Conservation (phyloP, 1,140 invertebrate genomes). For the Drosophila rhopaloa region DNA sequence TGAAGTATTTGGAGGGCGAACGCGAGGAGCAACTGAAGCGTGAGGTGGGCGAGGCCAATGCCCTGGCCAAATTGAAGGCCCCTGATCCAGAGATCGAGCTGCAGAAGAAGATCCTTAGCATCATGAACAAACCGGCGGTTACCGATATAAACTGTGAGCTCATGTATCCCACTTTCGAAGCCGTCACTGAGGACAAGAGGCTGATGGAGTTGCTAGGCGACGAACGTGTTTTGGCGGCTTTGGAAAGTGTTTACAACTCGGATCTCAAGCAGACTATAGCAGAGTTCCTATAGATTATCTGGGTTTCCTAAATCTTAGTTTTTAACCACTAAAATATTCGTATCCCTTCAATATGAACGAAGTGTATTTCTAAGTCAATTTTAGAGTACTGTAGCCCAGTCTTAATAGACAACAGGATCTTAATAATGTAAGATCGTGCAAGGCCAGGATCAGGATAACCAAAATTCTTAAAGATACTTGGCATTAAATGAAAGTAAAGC, state of each 20-base stretch:
- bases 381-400: slow-evolving; percentile 31
- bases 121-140: slow-evolving; percentile 88
- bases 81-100: slow-evolving; percentile 87
- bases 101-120: slow-evolving; percentile 93
- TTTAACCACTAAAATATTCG: neutral
- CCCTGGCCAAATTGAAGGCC: slow-evolving; percentile 66
- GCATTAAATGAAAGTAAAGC: too few species aligned
- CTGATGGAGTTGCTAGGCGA: slow-evolving; percentile 85
- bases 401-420: slow-evolving; percentile 40
- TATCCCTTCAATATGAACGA: neutral
- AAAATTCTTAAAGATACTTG: too few species aligned
- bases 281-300: slow-evolving; percentile 43
- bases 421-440: slow-evolving; percentile 17
- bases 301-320: slow-evolving; percentile 18
- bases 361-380: neutral
- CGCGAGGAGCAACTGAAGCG: slow-evolving; percentile 89
- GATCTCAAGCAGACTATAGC: slow-evolving; percentile 49
- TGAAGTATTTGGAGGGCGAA: slow-evolving; percentile 92
- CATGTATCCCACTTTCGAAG: slow-evolving; percentile 59
- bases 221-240: slow-evolving; percentile 90
- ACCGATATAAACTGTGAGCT: slow-evolving; percentile 57
- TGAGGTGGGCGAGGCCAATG: slow-evolving; percentile 87
- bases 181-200: slow-evolving; percentile 49
- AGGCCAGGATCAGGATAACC: too few species aligned
- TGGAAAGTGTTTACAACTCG: slow-evolving; percentile 85